phyloP scores from a whole-genome alignment of 2,888 invertebrate species.

The Altica lythri region DNA sequence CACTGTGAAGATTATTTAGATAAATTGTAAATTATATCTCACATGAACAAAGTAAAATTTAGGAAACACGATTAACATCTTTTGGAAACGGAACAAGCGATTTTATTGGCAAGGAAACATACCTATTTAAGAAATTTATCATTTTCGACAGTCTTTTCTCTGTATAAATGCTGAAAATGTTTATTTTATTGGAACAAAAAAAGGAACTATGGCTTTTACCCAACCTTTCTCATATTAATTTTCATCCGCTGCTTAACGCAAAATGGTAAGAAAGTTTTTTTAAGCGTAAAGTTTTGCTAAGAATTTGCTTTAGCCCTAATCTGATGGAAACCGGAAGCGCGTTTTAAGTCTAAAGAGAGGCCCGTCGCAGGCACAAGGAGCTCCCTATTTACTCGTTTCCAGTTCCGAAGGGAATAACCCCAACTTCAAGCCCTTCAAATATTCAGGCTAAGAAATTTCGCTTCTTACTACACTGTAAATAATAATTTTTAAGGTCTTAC shows the following conservation, averaged over 20 bases:
- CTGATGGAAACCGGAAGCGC: constrained; percentile 36
- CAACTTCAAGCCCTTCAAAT: constrained; percentile 44
- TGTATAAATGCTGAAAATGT: neutral
- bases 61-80: too few species aligned
- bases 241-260: constrained; percentile 4
- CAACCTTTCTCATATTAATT: constrained; percentile 6
- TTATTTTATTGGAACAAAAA: constrained; percentile 1
- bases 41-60: too few species aligned
- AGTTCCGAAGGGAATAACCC: constrained; percentile 39
- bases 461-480: constrained; percentile 42
- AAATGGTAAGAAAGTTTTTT: constrained; percentile 27
- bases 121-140: too few species aligned
- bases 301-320: constrained; percentile 39
- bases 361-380: constrained; percentile 16
- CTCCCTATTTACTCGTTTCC: constrained; percentile 38
- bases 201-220: constrained; percentile 2
- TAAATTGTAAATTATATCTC: too few species aligned
- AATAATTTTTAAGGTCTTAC: constrained; percentile 22
- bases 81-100: too few species aligned
- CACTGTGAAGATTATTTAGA: too few species aligned
- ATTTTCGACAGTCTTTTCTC: neutral
- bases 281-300: constrained; percentile 28
- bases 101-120: too few species aligned
- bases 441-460: constrained; percentile 47
- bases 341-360: constrained; percentile 26